Percentiles rank a stretch among this genome's conserved stretches.
These are phyloP conservation scores for Pterostichus madidus DNA, from an alignment of 2,888 invertebrate species.

Conservation along the genomic window DNA sequence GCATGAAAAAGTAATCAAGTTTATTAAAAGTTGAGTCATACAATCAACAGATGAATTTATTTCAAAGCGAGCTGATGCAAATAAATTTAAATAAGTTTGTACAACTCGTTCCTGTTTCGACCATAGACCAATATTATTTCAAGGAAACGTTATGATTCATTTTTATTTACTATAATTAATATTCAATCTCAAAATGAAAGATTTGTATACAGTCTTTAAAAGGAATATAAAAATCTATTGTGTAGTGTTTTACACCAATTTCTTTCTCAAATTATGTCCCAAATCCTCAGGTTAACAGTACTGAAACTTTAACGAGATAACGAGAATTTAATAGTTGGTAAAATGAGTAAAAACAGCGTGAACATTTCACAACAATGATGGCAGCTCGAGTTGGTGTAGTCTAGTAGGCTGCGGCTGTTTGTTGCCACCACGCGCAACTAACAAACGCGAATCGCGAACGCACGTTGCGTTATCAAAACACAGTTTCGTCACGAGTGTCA, in stretches of 20 bases:
- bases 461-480: conserved; percentile 63
- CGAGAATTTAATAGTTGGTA: conserved; percentile 18
- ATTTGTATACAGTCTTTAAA: too few species aligned
- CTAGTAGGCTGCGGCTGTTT: too few species aligned
- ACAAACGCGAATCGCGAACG: conserved; percentile 9
- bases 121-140: too few species aligned
- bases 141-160: too few species aligned
- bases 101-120: too few species aligned
- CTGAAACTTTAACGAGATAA: not conserved
- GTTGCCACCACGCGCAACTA: not conserved
- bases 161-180: too few species aligned
- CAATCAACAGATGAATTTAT: conserved; percentile 40
- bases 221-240: too few species aligned
- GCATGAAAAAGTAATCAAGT: conserved; percentile 32
- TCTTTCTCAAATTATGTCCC: too few species aligned
- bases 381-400: not conserved
- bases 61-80: conserved; percentile 1
- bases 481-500: conserved; percentile 65
- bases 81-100: not conserved
- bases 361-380: conserved; percentile 32
- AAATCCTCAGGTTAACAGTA: too few species aligned
- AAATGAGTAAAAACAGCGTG: conserved; percentile 20
- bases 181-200: too few species aligned
- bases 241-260: too few species aligned
- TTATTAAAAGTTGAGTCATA: conserved; percentile 35